These are phyloP conservation scores for Cathartes aura DNA, from an alignment of 2,113 vertebrate genomes.

Conservation along the genomic window DNA sequence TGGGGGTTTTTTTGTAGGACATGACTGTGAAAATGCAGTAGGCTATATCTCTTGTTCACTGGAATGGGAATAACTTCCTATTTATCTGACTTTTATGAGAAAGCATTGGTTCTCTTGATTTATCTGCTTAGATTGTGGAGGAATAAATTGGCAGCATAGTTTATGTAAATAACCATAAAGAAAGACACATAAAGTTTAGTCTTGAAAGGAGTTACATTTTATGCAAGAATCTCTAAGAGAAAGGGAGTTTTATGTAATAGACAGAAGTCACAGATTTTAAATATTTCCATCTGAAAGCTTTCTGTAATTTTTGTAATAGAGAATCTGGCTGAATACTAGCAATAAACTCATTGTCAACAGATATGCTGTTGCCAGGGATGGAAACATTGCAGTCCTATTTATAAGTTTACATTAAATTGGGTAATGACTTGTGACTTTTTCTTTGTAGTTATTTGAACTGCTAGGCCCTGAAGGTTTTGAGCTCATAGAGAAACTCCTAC, in stretches of 20 bases:
- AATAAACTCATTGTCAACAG: background rate
- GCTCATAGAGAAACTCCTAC: constrained; percentile 92
- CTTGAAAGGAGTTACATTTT: background rate
- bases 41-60: background rate
- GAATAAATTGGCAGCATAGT: background rate
- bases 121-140: background rate
- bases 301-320: background rate
- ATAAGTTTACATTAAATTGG: background rate
- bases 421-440: background rate
- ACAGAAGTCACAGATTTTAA: background rate
- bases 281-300: background rate
- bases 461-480: constrained; percentile 93
- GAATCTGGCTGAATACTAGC: background rate
- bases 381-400: background rate
- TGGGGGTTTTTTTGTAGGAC: background rate
- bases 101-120: background rate
- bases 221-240: background rate
- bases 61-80: background rate
- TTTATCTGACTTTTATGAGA: background rate
- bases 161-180: background rate
- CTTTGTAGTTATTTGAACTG: constrained; percentile 90
- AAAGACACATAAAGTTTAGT: background rate
- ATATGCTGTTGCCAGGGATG: background rate
- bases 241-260: background rate
- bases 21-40: background rate